These are phyloP conservation scores for Notolepis coatsorum DNA, from an alignment of 2,797 vertebrate genomes.

Conservation along the genomic window DNA sequence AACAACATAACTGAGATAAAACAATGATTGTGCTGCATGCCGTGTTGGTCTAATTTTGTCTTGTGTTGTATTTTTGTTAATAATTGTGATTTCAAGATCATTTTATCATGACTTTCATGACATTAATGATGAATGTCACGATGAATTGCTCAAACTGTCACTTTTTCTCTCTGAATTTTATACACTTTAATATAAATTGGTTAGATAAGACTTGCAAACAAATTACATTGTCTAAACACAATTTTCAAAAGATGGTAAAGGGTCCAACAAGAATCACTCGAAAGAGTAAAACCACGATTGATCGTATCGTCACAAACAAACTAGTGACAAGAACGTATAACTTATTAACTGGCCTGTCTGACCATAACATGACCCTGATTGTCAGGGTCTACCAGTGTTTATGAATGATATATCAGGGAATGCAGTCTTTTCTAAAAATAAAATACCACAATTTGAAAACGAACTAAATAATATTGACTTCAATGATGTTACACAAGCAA, in stretches of 20 bases:
- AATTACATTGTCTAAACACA: constrained; percentile 6
- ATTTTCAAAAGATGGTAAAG: constrained; percentile 15
- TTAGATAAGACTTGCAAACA: constrained; percentile 5
- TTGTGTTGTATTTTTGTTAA: no score
- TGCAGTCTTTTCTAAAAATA: background rate
- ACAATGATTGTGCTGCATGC: no score
- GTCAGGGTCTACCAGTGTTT: background rate
- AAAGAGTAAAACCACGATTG: background rate
- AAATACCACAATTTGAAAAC: background rate
- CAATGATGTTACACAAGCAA: constrained; percentile 1
- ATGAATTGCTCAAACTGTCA: constrained; percentile 13
- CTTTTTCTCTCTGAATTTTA: background rate
- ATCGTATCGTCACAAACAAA: constrained; percentile 7
- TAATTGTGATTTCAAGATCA: no score
- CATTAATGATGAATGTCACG: no score
- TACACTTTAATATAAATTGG: background rate
- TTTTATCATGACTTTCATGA: constrained; percentile 4
- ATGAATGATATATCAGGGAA: constrained; percentile 2
- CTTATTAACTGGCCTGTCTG: constrained; percentile 1
- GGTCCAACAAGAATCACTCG: constrained; percentile 6
- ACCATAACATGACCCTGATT: constrained; percentile 10
- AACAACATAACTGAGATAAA: no score
- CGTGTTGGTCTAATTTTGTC: no score
- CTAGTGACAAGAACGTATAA: constrained; percentile 2
- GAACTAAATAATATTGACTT: constrained; percentile 3